These are phyloP conservation scores for Nothura maculosa DNA, from an alignment of 2,797 vertebrate species.

Conservation along the genomic window DNA sequence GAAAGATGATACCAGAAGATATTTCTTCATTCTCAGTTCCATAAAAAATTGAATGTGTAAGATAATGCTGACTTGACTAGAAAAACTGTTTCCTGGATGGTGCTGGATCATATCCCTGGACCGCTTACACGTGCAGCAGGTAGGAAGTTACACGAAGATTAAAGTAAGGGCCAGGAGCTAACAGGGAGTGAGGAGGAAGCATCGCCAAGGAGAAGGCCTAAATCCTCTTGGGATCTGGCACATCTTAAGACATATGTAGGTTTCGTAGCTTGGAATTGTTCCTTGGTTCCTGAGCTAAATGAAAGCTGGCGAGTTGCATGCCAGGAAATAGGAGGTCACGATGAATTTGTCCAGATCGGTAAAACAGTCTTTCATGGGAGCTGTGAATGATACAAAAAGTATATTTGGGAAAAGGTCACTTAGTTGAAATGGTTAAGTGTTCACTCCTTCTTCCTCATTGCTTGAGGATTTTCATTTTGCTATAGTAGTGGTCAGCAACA, in stretches of 20 bases:
- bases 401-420: not conserved
- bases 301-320: not conserved
- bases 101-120: not conserved
- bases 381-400: not conserved
- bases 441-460: constrained; percentile 48
- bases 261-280: not conserved
- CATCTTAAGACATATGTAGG: not conserved
- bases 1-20: not conserved
- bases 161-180: not conserved
- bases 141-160: not conserved
- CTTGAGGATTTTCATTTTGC: constrained; percentile 59
- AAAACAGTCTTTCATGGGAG: not conserved
- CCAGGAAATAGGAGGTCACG: not conserved
- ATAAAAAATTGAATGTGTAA: not conserved
- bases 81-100: not conserved
- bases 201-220: not conserved
- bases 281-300: not conserved
- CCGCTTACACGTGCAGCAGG: not conserved
- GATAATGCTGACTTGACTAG: not conserved
- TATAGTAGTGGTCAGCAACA: constrained; percentile 31
- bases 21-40: not conserved
- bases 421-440: constrained; percentile 39
- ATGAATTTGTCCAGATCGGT: not conserved
- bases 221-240: not conserved
- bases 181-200: not conserved